These are phyloP conservation scores for Clistopyga incitator DNA, from an alignment of 2,888 invertebrate species.

Conservation along the genomic window DNA sequence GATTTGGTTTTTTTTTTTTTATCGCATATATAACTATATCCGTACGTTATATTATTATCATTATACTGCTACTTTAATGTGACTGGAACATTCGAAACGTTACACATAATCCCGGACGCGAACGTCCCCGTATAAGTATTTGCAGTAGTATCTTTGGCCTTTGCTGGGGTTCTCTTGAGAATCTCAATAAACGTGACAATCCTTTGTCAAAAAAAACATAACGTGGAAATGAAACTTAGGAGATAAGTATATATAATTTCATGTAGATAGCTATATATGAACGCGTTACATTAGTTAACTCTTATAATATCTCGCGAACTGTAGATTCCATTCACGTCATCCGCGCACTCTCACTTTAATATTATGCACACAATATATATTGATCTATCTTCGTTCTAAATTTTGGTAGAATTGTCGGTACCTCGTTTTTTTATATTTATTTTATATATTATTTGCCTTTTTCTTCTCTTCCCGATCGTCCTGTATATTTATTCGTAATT, in stretches of 20 bases:
- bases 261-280: constrained; percentile 10
- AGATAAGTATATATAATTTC: constrained; percentile 32
- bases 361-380: constrained; percentile 28
- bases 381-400: constrained; percentile 39
- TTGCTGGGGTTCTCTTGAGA: constrained; percentile 71
- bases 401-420: constrained; percentile 44
- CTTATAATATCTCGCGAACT: constrained; percentile 29
- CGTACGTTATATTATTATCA: constrained; percentile 36
- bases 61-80: constrained; percentile 43
- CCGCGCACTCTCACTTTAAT: constrained; percentile 25
- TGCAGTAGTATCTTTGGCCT: constrained; percentile 68
- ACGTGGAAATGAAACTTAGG: constrained; percentile 67
- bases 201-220: constrained; percentile 63
- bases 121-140: constrained; percentile 41
- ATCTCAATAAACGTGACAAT: constrained; percentile 69
- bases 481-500: constrained; percentile 38
- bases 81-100: constrained; percentile 59
- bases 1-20: constrained; percentile 19
- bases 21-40: constrained; percentile 10
- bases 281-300: constrained; percentile 20
- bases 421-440: constrained; percentile 17
- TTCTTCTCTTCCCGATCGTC: neutral
- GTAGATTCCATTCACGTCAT: constrained; percentile 19
- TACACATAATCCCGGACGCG: constrained; percentile 48
- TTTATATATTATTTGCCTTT: constrained; percentile 26